Base-by-base conservation (phyloP, 1,140 invertebrate genomes). In the Apis laboriosa region DNA sequence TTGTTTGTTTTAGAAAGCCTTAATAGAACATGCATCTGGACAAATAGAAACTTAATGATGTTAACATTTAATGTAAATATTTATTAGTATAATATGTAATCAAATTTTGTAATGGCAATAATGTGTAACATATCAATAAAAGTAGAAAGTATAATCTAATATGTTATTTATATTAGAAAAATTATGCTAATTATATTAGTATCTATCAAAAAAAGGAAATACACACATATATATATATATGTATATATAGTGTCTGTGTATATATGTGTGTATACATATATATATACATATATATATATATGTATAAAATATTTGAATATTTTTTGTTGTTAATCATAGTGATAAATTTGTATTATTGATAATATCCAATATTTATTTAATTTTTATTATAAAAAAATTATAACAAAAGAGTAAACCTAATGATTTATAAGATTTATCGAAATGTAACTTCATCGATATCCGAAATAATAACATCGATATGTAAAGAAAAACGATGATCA, bases 11-110 rank as follows among this genome's bases (percentile, higher is more conserved):
- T 72, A 91, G 91, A 88, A 81, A 86, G 75, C 84, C 0, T 13
- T 92, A 17, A 90, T 92, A 70, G 61, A 89, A 68, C 89, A 92
- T 83, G 90, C 90, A 51, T 84, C 90, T 24, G 84, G 90, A 55
- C 72, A 74, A 82, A 43, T 56, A 73, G 34, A 43, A 24, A 56
- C 76, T n/a, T 63, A 15, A 77, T 83, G 8, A 76, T 51, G n/a
- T 9, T 71, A 72, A 49, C 3, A 56, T 19, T 66, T 13, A 21
- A 56, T 71, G 19, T 71, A 58, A 68, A 72, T 56, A 76, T 66
- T 67, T 24, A 70, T 63, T 70, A 11, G 19, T 68, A 56, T 61
- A 49, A 72, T 68, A 64, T 80, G 49, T 1, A 67, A 51, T 67
- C 64, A 58, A n/a, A 17, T 68, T 67, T 60, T 76, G 12, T 63